Evolutionary conservation across 2,888 invertebrate species (phyloP).

Genomic region (Mesorhabditis spiculigera): DNA sequence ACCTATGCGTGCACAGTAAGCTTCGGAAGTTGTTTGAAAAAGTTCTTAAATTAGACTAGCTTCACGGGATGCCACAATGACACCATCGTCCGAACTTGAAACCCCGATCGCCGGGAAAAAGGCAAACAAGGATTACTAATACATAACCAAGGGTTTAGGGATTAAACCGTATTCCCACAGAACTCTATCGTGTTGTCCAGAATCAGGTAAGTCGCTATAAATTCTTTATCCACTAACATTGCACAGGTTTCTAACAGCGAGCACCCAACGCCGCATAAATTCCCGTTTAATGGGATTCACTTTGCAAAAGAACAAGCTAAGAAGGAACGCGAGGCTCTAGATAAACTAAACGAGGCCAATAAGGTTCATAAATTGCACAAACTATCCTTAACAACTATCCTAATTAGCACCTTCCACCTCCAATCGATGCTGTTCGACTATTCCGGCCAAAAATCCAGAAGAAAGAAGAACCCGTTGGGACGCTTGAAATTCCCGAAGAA

Average conservation of each 20-base stretch:
- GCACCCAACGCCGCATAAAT: constrained; percentile 25
- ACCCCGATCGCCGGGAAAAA: constrained; percentile 12
- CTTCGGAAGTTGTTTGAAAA: neutral
- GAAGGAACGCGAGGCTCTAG: constrained; percentile 24
- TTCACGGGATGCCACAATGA: neutral
- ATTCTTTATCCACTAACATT: neutral
- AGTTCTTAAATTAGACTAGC: neutral
- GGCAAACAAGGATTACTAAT: constrained; percentile 5
- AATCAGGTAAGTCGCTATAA: constrained; percentile 1
- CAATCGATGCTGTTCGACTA: constrained; percentile 28
- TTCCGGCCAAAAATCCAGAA: constrained; percentile 15
- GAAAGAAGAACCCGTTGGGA: neutral
- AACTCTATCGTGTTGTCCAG: constrained; percentile 27
- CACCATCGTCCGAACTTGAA: constrained; percentile 13
- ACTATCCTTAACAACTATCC: neutral
- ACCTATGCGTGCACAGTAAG: neutral
- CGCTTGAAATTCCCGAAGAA: constrained; percentile 13
- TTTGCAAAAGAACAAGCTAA: constrained; percentile 24
- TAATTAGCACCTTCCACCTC: constrained; percentile 30
- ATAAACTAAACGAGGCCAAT: constrained; percentile 25
- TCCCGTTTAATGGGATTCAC: constrained; percentile 21
- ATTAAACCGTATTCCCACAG: constrained; percentile 25
- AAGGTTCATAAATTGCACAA: constrained; percentile 18
- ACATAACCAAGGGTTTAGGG: constrained; percentile 16
- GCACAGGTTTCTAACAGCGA: constrained; percentile 27